Evolutionary conservation across 2,888 invertebrate species (phyloP), one percentile per base, ranked within the genome.

Genomic region (Thymelicus acteon): DNA sequence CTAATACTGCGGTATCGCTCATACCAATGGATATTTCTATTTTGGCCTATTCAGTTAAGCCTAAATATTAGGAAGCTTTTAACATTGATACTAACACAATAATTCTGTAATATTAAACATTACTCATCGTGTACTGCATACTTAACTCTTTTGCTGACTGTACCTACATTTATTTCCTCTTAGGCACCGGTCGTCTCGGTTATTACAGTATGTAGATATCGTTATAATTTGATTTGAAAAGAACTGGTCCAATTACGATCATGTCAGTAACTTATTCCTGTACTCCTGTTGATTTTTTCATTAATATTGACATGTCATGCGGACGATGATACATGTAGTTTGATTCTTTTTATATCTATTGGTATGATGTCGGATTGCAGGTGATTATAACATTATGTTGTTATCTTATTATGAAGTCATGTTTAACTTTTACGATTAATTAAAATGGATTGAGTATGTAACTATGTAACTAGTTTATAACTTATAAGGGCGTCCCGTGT

Each of bases 161-260:
- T 31, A 31, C 31, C 31, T 52, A 10, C 7, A 52, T 52, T 52
- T 52, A 7, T 52, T 15, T 52, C 7, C 52, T 7, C 52, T 12
- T 44, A 44, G 52, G 19, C 12, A 15, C 19, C 15, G 15, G 3
- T 8, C 31, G 31, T 31, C 31, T 31, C 31, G 31, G 31, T 31
- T 31, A 31, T 31, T 31, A 31, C 4, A 31, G 31, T 31, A 31
- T 31, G 31, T 31, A 31, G 31, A 54, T 54, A 24, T 10, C 24
- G 54, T 24, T 10, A 54, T 54, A 54, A 54, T 54, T 19, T 54
- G 54, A 54, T 54, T 54, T 24, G 54, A n/a, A 54, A 24, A 54
- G 54, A 10, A 54, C 54, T 54, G 54, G 54, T 54, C 54, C 54
- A 54, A 24, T 54, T 24, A 19, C 19, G 12, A 12, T 4, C 54